Percentiles rank a stretch among this genome's conserved stretches.
phyloP scores from a whole-genome alignment of 2,113 vertebrate genomes.

The Platichthys stellatus region DNA sequence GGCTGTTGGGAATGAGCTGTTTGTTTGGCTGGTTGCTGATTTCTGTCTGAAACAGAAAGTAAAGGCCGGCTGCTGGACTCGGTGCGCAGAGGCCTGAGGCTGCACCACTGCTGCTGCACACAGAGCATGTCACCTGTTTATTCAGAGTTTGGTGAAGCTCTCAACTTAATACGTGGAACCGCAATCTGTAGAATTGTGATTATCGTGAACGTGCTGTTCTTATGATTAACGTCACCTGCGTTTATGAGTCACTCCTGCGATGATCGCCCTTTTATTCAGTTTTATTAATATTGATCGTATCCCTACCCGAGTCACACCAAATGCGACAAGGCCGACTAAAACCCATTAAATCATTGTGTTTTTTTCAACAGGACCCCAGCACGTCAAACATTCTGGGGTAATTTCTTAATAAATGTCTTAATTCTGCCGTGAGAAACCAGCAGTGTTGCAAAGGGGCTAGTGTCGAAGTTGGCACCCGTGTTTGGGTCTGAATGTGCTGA shows the following conservation, averaged over 20 bases:
- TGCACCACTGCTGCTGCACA: no score
- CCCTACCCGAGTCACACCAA: no score
- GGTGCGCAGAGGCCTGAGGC: no score
- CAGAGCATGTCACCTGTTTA: no score
- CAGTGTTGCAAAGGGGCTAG: constrained; percentile 4
- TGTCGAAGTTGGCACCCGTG: constrained; percentile 14
- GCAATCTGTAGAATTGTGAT: no score
- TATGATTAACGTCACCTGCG: no score
- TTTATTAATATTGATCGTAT: no score
- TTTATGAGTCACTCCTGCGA: no score
- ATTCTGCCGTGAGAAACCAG: constrained; percentile 23
- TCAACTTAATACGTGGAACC: background rate
- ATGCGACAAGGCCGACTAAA: no score
- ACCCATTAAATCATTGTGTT: background rate
- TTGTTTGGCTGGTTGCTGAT: background rate
- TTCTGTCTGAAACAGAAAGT: background rate
- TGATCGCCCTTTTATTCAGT: no score
- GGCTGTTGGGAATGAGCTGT: background rate
- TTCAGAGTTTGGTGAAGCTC: background rate
- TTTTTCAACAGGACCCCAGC: background rate
- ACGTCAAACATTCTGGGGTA: background rate
- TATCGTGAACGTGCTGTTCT: no score
- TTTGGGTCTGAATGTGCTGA: constrained; percentile 23
- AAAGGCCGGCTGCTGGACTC: background rate
- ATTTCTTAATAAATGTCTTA: background rate